A percentile compares a stretch with the other conserved stretches of the same genome.
phyloP scores from a whole-genome alignment of 2,797 vertebrate genomes.

The Protonibea diacanthus region DNA sequence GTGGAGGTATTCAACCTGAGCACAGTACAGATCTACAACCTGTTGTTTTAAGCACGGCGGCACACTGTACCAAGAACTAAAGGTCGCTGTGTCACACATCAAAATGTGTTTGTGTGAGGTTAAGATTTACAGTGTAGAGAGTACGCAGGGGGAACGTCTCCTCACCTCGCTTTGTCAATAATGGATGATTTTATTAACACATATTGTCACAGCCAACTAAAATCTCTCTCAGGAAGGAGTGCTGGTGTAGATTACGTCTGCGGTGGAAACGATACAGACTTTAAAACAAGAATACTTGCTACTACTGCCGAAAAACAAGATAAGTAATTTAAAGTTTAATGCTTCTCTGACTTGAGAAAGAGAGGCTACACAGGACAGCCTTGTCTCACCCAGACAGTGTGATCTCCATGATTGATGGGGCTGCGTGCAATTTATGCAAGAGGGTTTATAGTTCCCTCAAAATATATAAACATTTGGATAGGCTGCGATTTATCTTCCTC shows the following conservation, averaged over 20 bases:
- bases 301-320: conserved; percentile 5
- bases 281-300: neutral
- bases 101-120: neutral
- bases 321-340: conserved; percentile 23
- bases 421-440: conserved; percentile 17
- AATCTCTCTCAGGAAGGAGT: neutral
- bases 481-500: conserved; percentile 43
- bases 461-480: conserved; percentile 53
- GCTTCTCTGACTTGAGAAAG: conserved; percentile 5
- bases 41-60: conserved; percentile 34
- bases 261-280: neutral
- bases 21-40: neutral
- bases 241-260: neutral
- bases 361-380: conserved; percentile 15
- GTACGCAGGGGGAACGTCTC: neutral
- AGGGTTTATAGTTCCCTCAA: conserved; percentile 28
- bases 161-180: neutral
- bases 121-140: neutral
- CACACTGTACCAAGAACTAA: conserved; percentile 15
- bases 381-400: neutral
- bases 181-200: neutral
- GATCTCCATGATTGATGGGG: conserved; percentile 41
- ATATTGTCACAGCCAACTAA: neutral
- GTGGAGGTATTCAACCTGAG: neutral
- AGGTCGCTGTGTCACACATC: conserved; percentile 11